A percentile compares a stretch with the other conserved stretches of the same genome.
These are phyloP conservation scores for Panurus biarmicus DNA, from an alignment of 2,113 vertebrate genomes.

Conservation along the genomic window DNA sequence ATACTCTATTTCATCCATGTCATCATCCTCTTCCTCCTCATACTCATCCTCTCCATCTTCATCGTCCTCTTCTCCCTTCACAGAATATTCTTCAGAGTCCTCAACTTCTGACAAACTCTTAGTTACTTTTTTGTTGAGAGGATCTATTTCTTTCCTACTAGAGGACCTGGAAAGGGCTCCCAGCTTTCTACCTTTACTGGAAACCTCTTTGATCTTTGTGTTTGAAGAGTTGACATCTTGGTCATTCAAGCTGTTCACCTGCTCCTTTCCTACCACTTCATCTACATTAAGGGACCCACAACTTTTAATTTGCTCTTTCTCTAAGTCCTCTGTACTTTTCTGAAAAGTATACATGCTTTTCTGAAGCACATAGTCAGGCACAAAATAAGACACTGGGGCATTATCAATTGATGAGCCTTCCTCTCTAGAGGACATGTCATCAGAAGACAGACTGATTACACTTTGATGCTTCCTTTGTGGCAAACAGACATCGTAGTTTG, in stretches of 20 bases:
- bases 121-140: slow-evolving; percentile 27
- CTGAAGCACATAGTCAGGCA: slow-evolving; percentile 61
- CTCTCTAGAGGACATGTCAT: slow-evolving; percentile 45
- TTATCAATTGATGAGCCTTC: slow-evolving; percentile 53
- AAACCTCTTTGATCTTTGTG: slow-evolving; percentile 16
- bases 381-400: slow-evolving; percentile 45
- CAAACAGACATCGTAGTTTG: neutral
- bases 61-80: slow-evolving; percentile 41
- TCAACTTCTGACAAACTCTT: slow-evolving; percentile 53
- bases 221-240: neutral
- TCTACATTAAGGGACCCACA: slow-evolving; percentile 44
- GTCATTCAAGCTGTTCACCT: neutral
- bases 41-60: slow-evolving; percentile 19
- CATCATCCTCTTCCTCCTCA: neutral
- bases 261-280: neutral
- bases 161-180: slow-evolving; percentile 5
- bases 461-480: slow-evolving; percentile 32
- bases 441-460: slow-evolving; percentile 59
- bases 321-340: slow-evolving; percentile 1
- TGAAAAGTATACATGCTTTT: slow-evolving; percentile 49
- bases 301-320: slow-evolving; percentile 39
- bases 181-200: neutral
- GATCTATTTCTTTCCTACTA: neutral
- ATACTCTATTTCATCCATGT: slow-evolving; percentile 31
- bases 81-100: slow-evolving; percentile 61